Evolutionary conservation across 2,797 vertebrate genomes (phyloP).

Genomic region (Gallinago stenura): DNA sequence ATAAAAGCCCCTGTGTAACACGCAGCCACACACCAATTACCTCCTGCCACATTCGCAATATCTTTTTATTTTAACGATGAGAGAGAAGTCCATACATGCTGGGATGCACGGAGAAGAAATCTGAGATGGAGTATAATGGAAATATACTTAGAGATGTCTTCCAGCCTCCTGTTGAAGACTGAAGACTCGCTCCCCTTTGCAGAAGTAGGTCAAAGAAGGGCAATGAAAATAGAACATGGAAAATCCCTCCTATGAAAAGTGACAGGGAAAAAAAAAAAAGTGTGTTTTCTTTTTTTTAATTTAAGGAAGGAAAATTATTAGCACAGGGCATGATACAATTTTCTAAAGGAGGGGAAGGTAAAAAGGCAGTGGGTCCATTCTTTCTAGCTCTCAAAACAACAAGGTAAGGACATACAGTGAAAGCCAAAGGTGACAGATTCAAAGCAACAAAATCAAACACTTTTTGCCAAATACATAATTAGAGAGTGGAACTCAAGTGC

Average conservation of each 20-base stretch:
- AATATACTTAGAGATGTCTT: neutral
- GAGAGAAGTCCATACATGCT: neutral
- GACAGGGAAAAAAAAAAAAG: neutral
- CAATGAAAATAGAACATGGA: neutral
- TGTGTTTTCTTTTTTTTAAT: neutral
- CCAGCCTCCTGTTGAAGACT: neutral
- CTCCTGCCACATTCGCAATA: neutral
- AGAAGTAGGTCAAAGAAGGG: constrained; percentile 45
- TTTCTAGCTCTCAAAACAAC: neutral
- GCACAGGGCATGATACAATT: neutral
- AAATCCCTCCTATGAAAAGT: constrained; percentile 38
- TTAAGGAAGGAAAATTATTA: neutral
- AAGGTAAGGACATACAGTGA: neutral
- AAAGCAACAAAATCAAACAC: neutral
- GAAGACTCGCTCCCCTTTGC: neutral
- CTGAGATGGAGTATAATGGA: neutral
- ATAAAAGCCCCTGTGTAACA: neutral
- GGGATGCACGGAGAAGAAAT: neutral
- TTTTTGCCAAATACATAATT: neutral
- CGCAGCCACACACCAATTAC: neutral
- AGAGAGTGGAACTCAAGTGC: neutral
- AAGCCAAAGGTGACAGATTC: neutral
- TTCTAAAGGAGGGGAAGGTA: neutral
- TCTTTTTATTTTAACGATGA: neutral
- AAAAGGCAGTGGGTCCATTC: neutral